Conservation (phyloP, 2,888 invertebrate species). For the Stegana nigrithorax region DNA sequence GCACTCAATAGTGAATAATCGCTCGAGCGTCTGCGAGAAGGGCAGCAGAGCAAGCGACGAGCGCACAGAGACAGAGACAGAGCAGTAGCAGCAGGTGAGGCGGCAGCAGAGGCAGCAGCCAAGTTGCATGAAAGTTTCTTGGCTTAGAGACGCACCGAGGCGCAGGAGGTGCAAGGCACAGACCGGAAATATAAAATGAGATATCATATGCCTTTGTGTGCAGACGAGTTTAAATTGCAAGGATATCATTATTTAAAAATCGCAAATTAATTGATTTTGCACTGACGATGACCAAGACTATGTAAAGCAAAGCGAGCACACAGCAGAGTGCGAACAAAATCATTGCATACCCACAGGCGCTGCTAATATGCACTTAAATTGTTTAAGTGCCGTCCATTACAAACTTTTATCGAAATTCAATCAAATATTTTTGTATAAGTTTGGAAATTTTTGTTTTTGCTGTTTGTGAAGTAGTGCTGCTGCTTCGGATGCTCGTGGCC, state of each 20-base stretch:
- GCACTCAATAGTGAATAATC: neutral
- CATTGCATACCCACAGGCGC: neutral
- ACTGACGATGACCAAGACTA: neutral
- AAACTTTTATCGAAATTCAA: neutral
- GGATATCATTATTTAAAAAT: conserved; percentile 18
- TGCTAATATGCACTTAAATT: neutral
- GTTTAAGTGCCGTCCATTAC: neutral
- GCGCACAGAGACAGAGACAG: neutral
- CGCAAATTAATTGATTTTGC: conserved; percentile 16
- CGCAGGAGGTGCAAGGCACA: no score
- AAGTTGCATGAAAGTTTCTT: no score
- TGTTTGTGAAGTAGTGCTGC: neutral
- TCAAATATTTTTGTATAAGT: neutral
- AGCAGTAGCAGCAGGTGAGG: neutral
- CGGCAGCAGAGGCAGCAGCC: no score
- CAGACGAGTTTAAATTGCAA: conserved; percentile 4
- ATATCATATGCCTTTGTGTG: neutral
- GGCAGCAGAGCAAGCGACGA: neutral
- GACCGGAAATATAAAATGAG: conserved; percentile 6
- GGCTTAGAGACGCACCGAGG: no score
- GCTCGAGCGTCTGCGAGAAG: neutral
- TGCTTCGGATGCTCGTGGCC: conserved; percentile 2
- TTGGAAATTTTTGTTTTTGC: neutral
- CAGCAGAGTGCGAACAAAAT: neutral
- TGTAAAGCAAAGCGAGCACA: neutral